Base-by-base conservation (phyloP, 2,888 invertebrate genomes). In the Standfussiana lucernea region DNA sequence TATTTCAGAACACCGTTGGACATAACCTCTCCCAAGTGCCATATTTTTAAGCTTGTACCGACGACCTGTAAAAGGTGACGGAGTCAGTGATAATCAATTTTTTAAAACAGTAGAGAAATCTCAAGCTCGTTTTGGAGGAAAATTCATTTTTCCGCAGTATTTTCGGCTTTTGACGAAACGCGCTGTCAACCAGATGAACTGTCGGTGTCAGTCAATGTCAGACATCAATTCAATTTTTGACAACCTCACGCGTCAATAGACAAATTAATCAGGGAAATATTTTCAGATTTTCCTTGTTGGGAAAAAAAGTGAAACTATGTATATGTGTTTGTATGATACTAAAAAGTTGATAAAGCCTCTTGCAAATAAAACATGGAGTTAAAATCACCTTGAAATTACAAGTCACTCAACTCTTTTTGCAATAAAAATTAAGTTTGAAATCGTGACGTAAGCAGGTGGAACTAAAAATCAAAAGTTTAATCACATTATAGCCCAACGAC, bases 141-240 rank as follows among this genome's bases (percentile, higher is more conserved):
- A 64, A n/a, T 1, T 28, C 40, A 40, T 40, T 40, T 18, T 28
- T 71, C 5, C 24, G 37, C 24, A 28, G 24, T 37, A 2, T 72
- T 50, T 72, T 28, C 18, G 18, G 28, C 7, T 61, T 42, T 53
- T 53, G 15, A 37, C 21, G 15, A 21, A 11, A 59, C 56, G 50
- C 24, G 66, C 47, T 50, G 40, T 73, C 56, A 28, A 35, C 18
- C 13, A 35, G 64, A 65, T 28, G 37, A 28, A 7, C 47, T 59
- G 56, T 35, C 65, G 28, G n/a, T 28, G 73, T 65, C 73, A 79
- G 24, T 66, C 79, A 82, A 50, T 66, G 82, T 66, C 82, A 79
- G 21, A 59, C 50, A 28, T 61, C 66, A 77, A 73, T 66, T 50
- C 13, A 47, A 37, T 21, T 28, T 82, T 66, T 82, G 82, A 61